Base-by-base conservation (phyloP, 2,888 invertebrate species). In the Stratiomys singularior region DNA sequence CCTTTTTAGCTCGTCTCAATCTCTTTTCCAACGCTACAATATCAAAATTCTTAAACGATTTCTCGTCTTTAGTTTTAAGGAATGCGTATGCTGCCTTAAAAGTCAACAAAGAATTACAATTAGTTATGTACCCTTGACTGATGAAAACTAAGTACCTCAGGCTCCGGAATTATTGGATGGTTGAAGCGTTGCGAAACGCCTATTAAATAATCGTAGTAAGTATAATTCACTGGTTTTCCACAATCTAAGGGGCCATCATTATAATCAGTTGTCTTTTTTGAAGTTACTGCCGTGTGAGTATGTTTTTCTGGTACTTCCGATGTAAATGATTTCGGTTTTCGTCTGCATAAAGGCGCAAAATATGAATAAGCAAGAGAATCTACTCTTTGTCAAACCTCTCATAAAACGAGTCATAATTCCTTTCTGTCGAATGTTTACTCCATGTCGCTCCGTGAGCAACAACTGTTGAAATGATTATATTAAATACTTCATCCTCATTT, bases 141-240 rank as follows among this genome's bases (percentile, higher is more conserved):
- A n/a, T 52, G 52, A 13, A n/a, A n/a, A n/a, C 52, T 1, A 3
- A 21, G 37, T 66, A 77, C 90, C 87, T 93, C 92, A 78, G 96
- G 95, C 87, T 96, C 96, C 78, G 95, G 95, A 82, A 95, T 93
- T 84, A 93, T 91, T 0, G 94, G 94, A 88, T 96, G 95, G 84
- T 92, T 91, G 83, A 93, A 92, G 80, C 96, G 89, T 83, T 94
- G 92, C n/a, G 93, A 92, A 46, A 96, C 93, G 21, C 96, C 96
- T 74, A 94, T 92, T 79, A 96, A 88, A 86, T 95, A 95, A 86
- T 96, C 96, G 87, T 95, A 96, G 85, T 94, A 94, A 3, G 96
- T 96, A 85, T 93, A 94, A 87, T 96, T 96, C 1, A 94, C 95
- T 76, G 94, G 92, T 87, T 94, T 94, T 2, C 95, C 95, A 87